Evolutionary conservation across 2,113 vertebrate species (phyloP).

Genomic region (Cheilinus undulatus): DNA sequence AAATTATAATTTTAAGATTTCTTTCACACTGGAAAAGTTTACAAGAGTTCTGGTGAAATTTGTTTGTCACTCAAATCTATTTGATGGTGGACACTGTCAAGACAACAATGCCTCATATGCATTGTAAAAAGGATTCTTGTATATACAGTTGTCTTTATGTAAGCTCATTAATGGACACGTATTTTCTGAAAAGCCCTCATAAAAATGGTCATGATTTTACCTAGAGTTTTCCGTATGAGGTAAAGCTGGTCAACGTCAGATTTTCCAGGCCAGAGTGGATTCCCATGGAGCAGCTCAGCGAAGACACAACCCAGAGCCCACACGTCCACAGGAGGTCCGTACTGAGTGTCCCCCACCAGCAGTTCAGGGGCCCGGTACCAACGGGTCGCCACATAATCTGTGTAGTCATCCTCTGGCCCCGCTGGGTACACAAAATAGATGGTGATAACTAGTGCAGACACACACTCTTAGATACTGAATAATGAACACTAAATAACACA

Average conservation of each 20-base stretch:
- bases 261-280: slow-evolving; percentile 93
- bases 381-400: slow-evolving; percentile 96
- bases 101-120: no score
- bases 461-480: slow-evolving; percentile 24
- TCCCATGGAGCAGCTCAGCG: slow-evolving; percentile 90
- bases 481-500: slow-evolving; percentile 61
- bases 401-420: slow-evolving; percentile 93
- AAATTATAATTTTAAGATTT: no score
- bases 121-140: no score
- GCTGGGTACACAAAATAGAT: slow-evolving; percentile 79
- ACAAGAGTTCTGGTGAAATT: no score
- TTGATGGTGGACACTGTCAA: no score
- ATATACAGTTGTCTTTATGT: not conserved
- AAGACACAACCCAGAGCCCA: slow-evolving; percentile 98
- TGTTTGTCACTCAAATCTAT: no score
- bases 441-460: slow-evolving; percentile 11
- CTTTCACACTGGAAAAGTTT: no score
- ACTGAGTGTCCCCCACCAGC: slow-evolving; percentile 96
- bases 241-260: slow-evolving; percentile 96
- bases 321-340: slow-evolving; percentile 93
- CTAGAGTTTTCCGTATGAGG: slow-evolving; percentile 92
- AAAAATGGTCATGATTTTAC: slow-evolving; percentile 69
- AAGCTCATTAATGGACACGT: not conserved
- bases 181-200: not conserved
- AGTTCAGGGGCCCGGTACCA: slow-evolving; percentile 97